Conservation (phyloP, 2,113 vertebrate species). For the Solenodon paradoxus region DNA sequence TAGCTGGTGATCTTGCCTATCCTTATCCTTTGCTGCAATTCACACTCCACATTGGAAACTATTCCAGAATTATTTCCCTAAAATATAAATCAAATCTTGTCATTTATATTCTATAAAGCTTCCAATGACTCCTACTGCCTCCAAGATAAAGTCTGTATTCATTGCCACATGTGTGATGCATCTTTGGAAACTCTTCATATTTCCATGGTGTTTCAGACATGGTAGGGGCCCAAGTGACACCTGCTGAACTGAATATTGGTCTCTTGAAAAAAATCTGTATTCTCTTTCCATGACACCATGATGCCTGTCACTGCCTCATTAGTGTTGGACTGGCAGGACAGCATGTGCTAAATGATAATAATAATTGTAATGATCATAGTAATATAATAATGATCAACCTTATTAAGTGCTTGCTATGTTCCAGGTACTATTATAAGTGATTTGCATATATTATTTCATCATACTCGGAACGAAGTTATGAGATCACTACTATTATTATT, state of each 20-base stretch:
- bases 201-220: neutral
- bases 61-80: neutral
- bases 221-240: neutral
- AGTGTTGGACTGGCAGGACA: neutral
- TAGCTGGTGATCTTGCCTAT: neutral
- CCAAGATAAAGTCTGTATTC: neutral
- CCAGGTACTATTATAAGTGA: neutral
- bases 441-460: neutral
- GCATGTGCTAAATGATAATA: neutral
- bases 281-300: neutral
- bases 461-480: neutral
- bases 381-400: neutral
- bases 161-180: neutral
- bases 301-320: neutral
- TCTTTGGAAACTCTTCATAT: neutral
- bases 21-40: neutral
- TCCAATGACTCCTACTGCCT: neutral
- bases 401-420: neutral
- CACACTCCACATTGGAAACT: neutral
- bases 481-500: neutral
- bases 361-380: neutral
- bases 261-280: neutral
- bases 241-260: neutral
- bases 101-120: neutral
- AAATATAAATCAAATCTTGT: neutral